These are phyloP conservation scores for Microchrysa polita DNA, from an alignment of 2,888 invertebrate genomes.

Conservation along the genomic window DNA sequence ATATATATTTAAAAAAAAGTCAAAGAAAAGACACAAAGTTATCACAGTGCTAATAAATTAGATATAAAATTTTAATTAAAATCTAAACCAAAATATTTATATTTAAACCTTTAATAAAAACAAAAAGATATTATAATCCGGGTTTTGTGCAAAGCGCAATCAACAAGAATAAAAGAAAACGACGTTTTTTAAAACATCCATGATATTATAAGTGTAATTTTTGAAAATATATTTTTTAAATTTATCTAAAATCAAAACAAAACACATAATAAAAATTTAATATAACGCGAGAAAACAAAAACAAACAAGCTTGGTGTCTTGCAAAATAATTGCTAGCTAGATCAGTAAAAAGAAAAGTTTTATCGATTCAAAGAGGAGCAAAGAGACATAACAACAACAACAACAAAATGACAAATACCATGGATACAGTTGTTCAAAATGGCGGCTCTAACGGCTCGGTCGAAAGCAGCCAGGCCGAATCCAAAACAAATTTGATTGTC, in stretches of 20 bases:
- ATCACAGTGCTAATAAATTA: slow-evolving; percentile 47
- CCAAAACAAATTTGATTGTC: slow-evolving; percentile 93
- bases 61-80: slow-evolving; percentile 21
- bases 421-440: slow-evolving; percentile 81
- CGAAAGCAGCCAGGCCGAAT: slow-evolving; percentile 85
- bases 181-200: slow-evolving; percentile 25
- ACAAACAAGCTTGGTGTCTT: neutral
- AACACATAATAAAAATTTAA: slow-evolving; percentile 52
- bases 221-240: slow-evolving; percentile 8
- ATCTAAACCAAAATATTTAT: neutral
- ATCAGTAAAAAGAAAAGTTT: too few relatives aligned
- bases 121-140: slow-evolving; percentile 41
- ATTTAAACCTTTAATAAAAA: too few relatives aligned
- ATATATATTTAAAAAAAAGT: too few relatives aligned
- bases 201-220: slow-evolving; percentile 47
- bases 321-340: neutral
- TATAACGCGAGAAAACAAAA: neutral
- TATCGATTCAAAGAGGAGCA: slow-evolving; percentile 54
- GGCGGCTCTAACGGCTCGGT: slow-evolving; percentile 67
- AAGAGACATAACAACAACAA: slow-evolving; percentile 57
- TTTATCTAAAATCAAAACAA: slow-evolving; percentile 3
- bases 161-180: too few relatives aligned
- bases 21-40: slow-evolving; percentile 46
- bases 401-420: slow-evolving; percentile 63
- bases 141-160: slow-evolving; percentile 63